Conservation (phyloP, 2,797 vertebrate genomes). For the Austrolebias charrua region DNA sequence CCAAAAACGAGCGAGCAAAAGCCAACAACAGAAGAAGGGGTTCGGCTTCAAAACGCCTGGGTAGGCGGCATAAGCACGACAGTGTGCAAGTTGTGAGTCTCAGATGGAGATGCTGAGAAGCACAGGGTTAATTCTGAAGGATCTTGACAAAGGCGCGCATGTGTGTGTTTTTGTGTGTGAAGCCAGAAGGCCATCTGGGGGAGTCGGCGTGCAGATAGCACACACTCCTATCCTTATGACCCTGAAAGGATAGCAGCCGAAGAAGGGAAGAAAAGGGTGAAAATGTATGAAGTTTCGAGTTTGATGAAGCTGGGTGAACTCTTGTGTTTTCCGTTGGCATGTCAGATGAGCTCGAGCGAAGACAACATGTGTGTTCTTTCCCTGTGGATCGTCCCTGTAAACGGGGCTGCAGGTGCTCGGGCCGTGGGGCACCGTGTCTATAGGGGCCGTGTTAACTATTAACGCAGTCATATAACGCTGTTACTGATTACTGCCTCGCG, state of each 20-base stretch:
- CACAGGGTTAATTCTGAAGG: conserved; percentile 31
- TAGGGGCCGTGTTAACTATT: conserved; percentile 77
- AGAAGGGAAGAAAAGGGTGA: conserved; percentile 9
- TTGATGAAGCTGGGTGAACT: conserved; percentile 28
- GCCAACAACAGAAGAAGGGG: not conserved
- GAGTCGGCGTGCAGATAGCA: conserved; percentile 38
- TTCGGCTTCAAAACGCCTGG: conserved; percentile 42
- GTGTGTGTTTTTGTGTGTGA: conserved; percentile 52
- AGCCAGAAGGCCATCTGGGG: conserved; percentile 74
- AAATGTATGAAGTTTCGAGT: conserved; percentile 18
- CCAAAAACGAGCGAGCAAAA: not conserved
- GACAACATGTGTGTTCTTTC: conserved; percentile 62
- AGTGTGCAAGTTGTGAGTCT: conserved; percentile 15
- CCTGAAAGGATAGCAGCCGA: conserved; percentile 25
- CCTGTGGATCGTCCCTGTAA: conserved; percentile 68
- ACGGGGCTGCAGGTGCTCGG: conserved; percentile 72
- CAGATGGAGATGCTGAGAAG: conserved; percentile 18
- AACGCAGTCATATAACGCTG: conserved; percentile 78
- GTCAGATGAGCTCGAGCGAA: conserved; percentile 33
- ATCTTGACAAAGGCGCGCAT: conserved; percentile 49
- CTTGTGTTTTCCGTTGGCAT: conserved; percentile 29
- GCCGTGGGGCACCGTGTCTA: conserved; percentile 67
- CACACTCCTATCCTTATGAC: conserved; percentile 33
- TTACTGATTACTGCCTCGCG: conserved; percentile 80
- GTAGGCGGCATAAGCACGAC: conserved; percentile 17